Conservation (phyloP, 2,888 invertebrate genomes). For the Asteroscopus sphinx region DNA sequence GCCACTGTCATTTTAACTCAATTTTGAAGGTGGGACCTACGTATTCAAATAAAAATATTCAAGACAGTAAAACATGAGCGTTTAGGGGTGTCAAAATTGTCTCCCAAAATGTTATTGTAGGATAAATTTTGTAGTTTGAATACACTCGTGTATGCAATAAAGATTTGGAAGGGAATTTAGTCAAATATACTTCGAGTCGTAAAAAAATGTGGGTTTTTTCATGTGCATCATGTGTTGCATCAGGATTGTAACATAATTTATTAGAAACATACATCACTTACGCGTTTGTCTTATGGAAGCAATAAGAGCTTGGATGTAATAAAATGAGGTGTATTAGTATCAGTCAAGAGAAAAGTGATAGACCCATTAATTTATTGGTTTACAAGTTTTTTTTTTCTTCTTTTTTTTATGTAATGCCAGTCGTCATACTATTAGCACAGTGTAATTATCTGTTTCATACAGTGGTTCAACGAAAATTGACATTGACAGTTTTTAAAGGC, state of each 20-base stretch:
- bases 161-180: slow-evolving; percentile 74
- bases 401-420: no score
- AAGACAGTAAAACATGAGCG: slow-evolving; percentile 81
- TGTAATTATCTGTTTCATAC: no score
- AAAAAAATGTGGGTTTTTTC: slow-evolving; percentile 60
- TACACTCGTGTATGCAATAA: slow-evolving; percentile 83
- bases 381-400: neutral
- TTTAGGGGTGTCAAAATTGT: slow-evolving; percentile 84
- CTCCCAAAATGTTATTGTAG: slow-evolving; percentile 73
- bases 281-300: slow-evolving; percentile 20
- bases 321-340: slow-evolving; percentile 31
- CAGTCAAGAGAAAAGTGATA: slow-evolving; percentile 1
- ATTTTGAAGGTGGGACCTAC: slow-evolving; percentile 79
- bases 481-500: no score
- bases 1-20: slow-evolving; percentile 90
- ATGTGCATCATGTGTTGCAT: slow-evolving; percentile 54
- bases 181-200: slow-evolving; percentile 64
- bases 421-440: no score
- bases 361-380: neutral
- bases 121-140: slow-evolving; percentile 76
- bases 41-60: slow-evolving; percentile 85
- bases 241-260: slow-evolving; percentile 44
- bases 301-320: slow-evolving; percentile 15
- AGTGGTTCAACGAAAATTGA: no score
- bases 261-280: slow-evolving; percentile 48